Percentiles rank a stretch among this genome's conserved stretches.
These are phyloP conservation scores for Chloroceryle inda DNA, from an alignment of 2,797 vertebrate species.

Conservation along the genomic window DNA sequence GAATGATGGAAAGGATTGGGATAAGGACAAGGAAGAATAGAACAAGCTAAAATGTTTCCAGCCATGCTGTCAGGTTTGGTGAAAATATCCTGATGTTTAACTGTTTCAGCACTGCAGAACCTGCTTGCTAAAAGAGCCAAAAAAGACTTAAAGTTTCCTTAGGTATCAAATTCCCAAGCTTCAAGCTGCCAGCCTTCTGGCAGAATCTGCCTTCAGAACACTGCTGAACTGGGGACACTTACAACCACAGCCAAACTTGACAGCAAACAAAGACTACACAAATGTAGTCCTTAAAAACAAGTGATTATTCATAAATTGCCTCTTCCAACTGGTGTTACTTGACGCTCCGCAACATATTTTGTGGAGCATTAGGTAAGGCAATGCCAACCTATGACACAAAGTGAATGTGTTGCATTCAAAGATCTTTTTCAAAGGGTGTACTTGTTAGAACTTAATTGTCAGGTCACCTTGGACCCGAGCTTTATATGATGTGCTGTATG, in stretches of 20 bases:
- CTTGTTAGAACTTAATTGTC: not conserved
- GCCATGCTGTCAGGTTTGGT: not conserved
- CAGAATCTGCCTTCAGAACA: not conserved
- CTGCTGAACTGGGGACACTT: not conserved
- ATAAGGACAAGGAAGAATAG: not conserved
- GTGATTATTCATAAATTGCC: not conserved
- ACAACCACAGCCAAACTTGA: not conserved
- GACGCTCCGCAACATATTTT: not conserved
- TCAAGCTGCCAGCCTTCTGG: not conserved
- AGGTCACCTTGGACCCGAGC: not conserved
- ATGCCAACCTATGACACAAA: not conserved
- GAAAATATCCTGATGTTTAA: not conserved
- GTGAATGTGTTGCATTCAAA: not conserved
- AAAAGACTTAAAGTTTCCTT: not conserved
- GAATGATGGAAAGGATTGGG: not conserved
- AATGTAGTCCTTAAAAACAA: not conserved
- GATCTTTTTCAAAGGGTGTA: not conserved
- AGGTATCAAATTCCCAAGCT: not conserved
- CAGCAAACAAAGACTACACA: not conserved
- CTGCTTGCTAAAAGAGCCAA: not conserved
- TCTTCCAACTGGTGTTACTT: not conserved
- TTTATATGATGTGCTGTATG: fast-evolving
- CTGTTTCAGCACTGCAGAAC: not conserved
- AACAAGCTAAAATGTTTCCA: constrained; percentile 19
- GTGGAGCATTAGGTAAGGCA: not conserved